Conservation (phyloP, 2,888 invertebrate species). For the Eustalomyia histrio region DNA sequence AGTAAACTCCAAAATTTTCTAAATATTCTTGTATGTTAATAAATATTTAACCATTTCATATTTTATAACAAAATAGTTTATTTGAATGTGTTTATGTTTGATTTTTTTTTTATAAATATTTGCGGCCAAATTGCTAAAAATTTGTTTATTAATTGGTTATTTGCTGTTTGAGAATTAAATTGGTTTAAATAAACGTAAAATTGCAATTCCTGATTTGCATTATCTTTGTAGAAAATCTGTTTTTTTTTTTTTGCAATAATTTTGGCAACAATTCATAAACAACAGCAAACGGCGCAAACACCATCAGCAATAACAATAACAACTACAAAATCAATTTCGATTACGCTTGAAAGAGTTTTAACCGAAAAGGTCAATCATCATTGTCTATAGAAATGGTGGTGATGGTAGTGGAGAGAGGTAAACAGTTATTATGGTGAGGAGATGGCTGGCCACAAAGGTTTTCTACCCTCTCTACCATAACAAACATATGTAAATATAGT, state of each 20-base stretch:
- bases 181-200: slow-evolving; percentile 32
- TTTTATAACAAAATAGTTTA: background rate
- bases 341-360: slow-evolving; percentile 34
- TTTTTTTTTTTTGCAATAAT: slow-evolving; percentile 3
- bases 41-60: no score
- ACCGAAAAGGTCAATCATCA: slow-evolving; percentile 41
- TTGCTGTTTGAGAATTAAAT: slow-evolving; percentile 31
- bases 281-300: background rate
- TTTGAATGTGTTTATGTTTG: background rate
- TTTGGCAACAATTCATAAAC: slow-evolving; percentile 51
- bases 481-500: slow-evolving; percentile 1
- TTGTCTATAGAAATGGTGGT: slow-evolving; percentile 13
- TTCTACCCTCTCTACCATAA: background rate
- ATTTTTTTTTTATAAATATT: background rate
- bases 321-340: background rate
- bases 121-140: slow-evolving; percentile 21
- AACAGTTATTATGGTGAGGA: background rate
- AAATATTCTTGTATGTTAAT: no score
- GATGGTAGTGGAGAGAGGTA: background rate
- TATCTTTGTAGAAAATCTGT: slow-evolving; percentile 22
- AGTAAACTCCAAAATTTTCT: no score
- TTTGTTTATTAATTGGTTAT: slow-evolving; percentile 34
- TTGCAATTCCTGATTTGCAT: slow-evolving; percentile 17
- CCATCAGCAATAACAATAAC: slow-evolving; percentile 4
- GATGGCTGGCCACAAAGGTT: background rate